A percentile compares a stretch with the other conserved stretches of the same genome.
Evolutionary conservation across 2,113 vertebrate species (phyloP).

Genomic region (Lamprotornis superbus): DNA sequence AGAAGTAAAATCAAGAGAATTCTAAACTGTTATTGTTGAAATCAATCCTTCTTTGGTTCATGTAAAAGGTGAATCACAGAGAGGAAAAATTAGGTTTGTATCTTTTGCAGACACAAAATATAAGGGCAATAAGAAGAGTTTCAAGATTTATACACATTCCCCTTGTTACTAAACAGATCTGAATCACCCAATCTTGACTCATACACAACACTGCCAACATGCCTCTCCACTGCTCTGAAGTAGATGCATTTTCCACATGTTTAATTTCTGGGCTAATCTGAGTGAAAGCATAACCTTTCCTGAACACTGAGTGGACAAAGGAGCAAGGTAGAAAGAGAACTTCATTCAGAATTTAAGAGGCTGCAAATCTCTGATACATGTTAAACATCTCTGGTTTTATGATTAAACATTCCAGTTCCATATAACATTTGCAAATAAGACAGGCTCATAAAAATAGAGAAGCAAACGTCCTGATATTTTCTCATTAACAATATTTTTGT

Average conservation of each 20-base stretch:
- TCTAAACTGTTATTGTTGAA: background rate
- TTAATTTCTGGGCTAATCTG: background rate
- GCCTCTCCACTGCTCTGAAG: background rate
- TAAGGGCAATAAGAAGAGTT: background rate
- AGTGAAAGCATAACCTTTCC: background rate
- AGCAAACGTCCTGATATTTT: background rate
- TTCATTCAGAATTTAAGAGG: background rate
- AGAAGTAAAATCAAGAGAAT: background rate
- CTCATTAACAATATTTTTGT: background rate
- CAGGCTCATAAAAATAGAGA: background rate
- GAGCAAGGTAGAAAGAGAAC: background rate
- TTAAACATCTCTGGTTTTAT: background rate
- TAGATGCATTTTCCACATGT: background rate
- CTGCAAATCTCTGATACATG: background rate
- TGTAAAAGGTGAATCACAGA: background rate
- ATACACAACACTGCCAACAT: background rate
- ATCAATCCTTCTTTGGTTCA: background rate
- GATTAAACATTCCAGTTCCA: background rate
- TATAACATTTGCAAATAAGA: background rate
- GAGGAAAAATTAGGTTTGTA: background rate
- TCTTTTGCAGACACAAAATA: background rate
- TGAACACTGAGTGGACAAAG: background rate
- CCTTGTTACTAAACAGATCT: background rate
- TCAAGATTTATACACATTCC: background rate
- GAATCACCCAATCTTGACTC: background rate